These are phyloP conservation scores for Brachionus asplanchnoidis DNA, from an alignment of 1,140 invertebrate species.

Conservation along the genomic window DNA sequence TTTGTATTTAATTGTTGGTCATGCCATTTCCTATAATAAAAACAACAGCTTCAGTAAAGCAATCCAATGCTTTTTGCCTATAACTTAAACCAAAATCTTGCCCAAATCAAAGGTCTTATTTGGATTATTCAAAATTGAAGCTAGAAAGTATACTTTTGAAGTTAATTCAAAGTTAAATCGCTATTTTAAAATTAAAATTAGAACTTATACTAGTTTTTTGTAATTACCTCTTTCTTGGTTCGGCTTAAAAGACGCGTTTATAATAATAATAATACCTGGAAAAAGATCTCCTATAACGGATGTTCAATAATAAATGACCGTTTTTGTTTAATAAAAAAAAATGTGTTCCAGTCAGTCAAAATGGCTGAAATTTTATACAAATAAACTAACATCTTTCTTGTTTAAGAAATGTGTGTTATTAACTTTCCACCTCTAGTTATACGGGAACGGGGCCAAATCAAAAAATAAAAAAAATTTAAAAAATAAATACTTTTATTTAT, in stretches of 20 bases:
- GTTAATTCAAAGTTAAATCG: not conserved
- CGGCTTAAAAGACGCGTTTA: not conserved
- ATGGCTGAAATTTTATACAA: too few species aligned
- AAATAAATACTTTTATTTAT: too few species aligned
- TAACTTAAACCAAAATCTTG: not conserved
- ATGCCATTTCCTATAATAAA: not conserved
- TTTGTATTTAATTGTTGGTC: not conserved
- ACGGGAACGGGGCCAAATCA: too few species aligned
- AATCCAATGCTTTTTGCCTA: not conserved
- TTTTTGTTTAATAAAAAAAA: too few species aligned
- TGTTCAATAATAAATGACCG: too few species aligned
- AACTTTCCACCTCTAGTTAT: too few species aligned
- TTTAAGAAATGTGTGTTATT: too few species aligned
- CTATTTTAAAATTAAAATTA: not conserved
- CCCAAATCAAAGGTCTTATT: not conserved
- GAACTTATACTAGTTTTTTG: not conserved
- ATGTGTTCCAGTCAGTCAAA: too few species aligned
- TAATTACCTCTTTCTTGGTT: not conserved
- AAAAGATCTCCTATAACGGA: too few species aligned
- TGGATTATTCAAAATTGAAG: not conserved
- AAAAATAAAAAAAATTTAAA: too few species aligned
- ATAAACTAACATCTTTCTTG: too few species aligned
- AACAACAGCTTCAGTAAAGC: not conserved
- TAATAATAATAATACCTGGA: not conserved
- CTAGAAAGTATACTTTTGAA: not conserved